Evolutionary conservation across 1,140 invertebrate genomes (phyloP).

Genomic region (Galendromus occidentalis): DNA sequence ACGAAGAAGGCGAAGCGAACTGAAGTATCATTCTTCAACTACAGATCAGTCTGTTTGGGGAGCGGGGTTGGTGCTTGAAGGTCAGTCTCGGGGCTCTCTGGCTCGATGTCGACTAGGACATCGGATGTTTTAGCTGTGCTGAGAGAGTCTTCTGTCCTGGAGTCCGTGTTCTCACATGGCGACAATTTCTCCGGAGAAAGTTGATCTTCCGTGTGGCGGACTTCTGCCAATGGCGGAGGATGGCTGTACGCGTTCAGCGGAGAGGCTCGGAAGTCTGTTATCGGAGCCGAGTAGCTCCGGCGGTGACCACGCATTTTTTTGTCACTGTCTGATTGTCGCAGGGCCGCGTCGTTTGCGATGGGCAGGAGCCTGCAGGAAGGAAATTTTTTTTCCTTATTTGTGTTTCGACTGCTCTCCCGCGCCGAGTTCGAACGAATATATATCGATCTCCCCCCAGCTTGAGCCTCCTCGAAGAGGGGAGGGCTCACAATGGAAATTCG

Average conservation of each 20-base stretch:
- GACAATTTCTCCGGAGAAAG: neutral
- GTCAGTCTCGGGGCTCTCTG: no score
- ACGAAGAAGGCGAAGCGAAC: no score
- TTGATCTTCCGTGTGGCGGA: neutral
- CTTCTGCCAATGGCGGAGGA: neutral
- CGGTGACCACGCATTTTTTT: neutral
- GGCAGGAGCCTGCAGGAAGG: neutral
- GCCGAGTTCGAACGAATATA: no score
- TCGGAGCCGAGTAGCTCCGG: conserved; percentile 1
- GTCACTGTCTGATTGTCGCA: neutral
- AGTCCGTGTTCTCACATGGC: neutral
- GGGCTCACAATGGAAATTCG: no score
- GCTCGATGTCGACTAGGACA: neutral
- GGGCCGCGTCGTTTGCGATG: neutral
- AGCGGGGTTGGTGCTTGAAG: no score
- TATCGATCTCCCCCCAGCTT: no score
- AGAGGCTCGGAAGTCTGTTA: neutral
- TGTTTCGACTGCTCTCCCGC: no score
- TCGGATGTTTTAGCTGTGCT: neutral
- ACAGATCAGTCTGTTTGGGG: no score
- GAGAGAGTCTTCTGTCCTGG: neutral
- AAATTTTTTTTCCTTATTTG: neutral
- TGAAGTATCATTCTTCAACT: no score
- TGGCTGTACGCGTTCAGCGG: neutral
- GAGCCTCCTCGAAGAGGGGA: no score